A percentile compares a stretch with the other conserved stretches of the same genome.
These are phyloP conservation scores for Amphipyra berbera DNA, from an alignment of 2,888 invertebrate genomes.

Conservation along the genomic window DNA sequence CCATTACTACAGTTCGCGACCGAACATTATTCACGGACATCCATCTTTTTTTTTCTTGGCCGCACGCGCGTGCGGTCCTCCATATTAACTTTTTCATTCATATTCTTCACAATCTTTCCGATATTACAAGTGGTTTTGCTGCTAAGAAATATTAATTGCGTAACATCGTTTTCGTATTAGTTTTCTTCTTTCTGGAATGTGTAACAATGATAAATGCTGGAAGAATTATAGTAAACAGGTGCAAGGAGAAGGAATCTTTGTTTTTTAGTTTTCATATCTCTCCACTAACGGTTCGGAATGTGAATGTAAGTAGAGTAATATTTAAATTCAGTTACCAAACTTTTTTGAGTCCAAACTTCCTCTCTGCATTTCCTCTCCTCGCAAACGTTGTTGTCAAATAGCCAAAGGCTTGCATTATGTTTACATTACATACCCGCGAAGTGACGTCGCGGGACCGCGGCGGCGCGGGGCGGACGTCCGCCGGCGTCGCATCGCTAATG, in stretches of 20 bases:
- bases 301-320: no score
- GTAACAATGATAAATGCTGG: slow-evolving; percentile 10
- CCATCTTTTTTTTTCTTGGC: slow-evolving; percentile 84
- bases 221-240: not conserved
- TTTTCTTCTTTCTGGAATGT: slow-evolving; percentile 19
- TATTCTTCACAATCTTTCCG: slow-evolving; percentile 74
- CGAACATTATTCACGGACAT: slow-evolving; percentile 88
- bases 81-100: slow-evolving; percentile 87
- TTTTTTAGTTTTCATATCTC: not conserved
- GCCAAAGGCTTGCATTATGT: slow-evolving; percentile 62
- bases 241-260: no score
- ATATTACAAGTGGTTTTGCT: slow-evolving; percentile 72
- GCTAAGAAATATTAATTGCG: slow-evolving; percentile 59
- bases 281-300: not conserved
- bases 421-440: slow-evolving; percentile 76
- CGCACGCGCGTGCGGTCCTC: slow-evolving; percentile 78
- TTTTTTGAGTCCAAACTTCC: no score
- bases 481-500: slow-evolving; percentile 86
- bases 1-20: slow-evolving; percentile 89
- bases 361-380: no score
- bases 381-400: slow-evolving; percentile 37
- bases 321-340: no score
- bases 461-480: slow-evolving; percentile 76
- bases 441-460: slow-evolving; percentile 67
- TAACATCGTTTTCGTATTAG: slow-evolving; percentile 42